Conservation (phyloP, 2,113 vertebrate genomes). For the Columbina picui region DNA sequence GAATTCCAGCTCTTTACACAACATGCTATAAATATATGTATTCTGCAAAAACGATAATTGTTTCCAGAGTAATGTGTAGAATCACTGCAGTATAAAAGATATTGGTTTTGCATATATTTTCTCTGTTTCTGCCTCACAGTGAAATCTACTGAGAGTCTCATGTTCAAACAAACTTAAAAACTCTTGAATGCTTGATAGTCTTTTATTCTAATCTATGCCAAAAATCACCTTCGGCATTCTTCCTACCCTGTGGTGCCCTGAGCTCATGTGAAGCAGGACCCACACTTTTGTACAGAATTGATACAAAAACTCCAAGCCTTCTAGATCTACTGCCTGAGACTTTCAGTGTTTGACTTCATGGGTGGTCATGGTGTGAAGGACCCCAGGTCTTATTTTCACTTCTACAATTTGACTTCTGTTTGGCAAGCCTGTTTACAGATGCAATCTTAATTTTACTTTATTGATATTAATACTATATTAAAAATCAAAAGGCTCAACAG, state of each 20-base stretch:
- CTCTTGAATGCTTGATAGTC: background rate
- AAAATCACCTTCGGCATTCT: background rate
- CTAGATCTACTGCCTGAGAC: background rate
- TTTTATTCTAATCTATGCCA: background rate
- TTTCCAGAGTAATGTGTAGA: background rate
- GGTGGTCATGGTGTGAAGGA: background rate
- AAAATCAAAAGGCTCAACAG: background rate
- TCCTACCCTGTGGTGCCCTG: background rate
- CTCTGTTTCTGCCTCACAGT: background rate
- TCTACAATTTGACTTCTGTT: background rate
- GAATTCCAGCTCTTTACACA: background rate
- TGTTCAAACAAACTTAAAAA: background rate
- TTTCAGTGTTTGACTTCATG: background rate
- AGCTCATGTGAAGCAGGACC: background rate
- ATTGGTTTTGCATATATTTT: background rate
- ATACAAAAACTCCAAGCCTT: background rate
- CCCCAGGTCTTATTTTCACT: background rate
- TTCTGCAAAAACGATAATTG: background rate
- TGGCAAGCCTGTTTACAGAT: background rate
- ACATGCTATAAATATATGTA: background rate
- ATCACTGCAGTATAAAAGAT: background rate
- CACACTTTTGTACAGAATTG: background rate
- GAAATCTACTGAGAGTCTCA: background rate
- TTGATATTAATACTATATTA: background rate
- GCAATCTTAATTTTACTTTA: background rate